Conservation (phyloP, 2,113 vertebrate species). For the Beaufortia kweichowensis region DNA sequence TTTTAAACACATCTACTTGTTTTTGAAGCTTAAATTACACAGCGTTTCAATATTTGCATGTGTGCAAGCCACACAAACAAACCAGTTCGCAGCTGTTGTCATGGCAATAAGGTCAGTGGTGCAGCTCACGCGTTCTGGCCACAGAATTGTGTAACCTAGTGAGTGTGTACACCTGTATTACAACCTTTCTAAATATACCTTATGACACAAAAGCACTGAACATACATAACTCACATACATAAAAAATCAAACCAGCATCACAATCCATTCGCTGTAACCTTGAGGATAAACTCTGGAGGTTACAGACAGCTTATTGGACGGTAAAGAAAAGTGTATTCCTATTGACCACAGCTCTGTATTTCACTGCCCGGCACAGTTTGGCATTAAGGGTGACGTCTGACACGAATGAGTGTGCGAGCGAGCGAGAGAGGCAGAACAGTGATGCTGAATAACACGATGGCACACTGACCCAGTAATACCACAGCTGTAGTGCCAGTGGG, state of each 20-base stretch:
- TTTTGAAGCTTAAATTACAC: not conserved
- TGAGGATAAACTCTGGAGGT: not conserved
- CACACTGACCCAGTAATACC: constrained; percentile 79
- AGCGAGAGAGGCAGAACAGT: constrained; percentile 51
- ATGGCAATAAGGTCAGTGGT: constrained; percentile 51
- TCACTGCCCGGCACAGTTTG: not conserved
- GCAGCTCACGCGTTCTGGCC: constrained; percentile 7
- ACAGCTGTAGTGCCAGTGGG: constrained; percentile 68
- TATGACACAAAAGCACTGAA: too few relatives aligned
- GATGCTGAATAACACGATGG: constrained; percentile 72
- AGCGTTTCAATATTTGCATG: not conserved
- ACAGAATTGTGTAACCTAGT: constrained; percentile 16
- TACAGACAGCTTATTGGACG: not conserved
- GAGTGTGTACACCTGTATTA: constrained; percentile 40
- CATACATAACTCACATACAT: not conserved
- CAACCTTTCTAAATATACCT: too few relatives aligned
- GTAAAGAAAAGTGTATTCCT: constrained; percentile 1
- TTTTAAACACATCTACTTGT: not conserved
- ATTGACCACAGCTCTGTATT: constrained; percentile 52
- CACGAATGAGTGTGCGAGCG: constrained; percentile 40
- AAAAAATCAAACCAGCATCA: not conserved
- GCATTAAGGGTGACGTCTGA: not conserved
- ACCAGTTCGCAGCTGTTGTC: constrained; percentile 46
- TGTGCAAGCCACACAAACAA: constrained; percentile 15
- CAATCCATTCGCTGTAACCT: not conserved